These are phyloP conservation scores for Caenorhabditis uteleia DNA, from an alignment of 2,888 invertebrate species.

Conservation along the genomic window DNA sequence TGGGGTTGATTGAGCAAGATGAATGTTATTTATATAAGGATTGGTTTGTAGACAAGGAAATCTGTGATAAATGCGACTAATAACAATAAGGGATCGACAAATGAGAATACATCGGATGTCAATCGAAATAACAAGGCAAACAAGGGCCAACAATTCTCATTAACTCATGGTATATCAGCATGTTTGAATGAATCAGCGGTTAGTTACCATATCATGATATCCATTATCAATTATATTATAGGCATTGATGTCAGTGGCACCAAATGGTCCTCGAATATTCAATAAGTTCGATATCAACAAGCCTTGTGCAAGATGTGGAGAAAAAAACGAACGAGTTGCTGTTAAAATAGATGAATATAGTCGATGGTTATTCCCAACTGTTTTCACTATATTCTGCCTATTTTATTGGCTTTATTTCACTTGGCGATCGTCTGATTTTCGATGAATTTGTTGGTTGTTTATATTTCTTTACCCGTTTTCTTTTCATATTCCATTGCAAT, in stretches of 20 bases:
- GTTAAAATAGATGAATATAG: slow-evolving; percentile 62
- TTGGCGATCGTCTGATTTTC: slow-evolving; percentile 24
- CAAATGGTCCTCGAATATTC: slow-evolving; percentile 54
- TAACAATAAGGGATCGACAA: slow-evolving; percentile 8
- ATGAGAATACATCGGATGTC: slow-evolving; percentile 13
- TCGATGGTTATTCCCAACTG: slow-evolving; percentile 61
- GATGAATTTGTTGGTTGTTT: background rate
- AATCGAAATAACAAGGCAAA: slow-evolving; percentile 27
- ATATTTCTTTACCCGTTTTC: background rate
- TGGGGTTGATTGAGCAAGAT: background rate
- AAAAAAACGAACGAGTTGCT: slow-evolving; percentile 58
- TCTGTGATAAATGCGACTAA: background rate
- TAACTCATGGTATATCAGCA: slow-evolving; percentile 50
- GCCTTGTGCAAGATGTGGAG: slow-evolving; percentile 60
- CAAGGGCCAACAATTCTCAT: slow-evolving; percentile 38
- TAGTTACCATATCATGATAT: slow-evolving; percentile 10
- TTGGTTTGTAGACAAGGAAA: background rate
- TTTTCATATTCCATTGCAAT: background rate
- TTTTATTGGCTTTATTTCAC: slow-evolving; percentile 65
- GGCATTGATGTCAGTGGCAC: slow-evolving; percentile 60
- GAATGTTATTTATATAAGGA: too few species aligned
- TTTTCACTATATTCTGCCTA: slow-evolving; percentile 58
- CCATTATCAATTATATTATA: slow-evolving; percentile 20
- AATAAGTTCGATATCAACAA: slow-evolving; percentile 58
- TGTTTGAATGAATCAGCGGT: slow-evolving; percentile 60